A percentile compares a stretch with the other conserved stretches of the same genome.
Conservation (phyloP, 1,140 invertebrate genomes). For the Sitophilus oryzae region DNA sequence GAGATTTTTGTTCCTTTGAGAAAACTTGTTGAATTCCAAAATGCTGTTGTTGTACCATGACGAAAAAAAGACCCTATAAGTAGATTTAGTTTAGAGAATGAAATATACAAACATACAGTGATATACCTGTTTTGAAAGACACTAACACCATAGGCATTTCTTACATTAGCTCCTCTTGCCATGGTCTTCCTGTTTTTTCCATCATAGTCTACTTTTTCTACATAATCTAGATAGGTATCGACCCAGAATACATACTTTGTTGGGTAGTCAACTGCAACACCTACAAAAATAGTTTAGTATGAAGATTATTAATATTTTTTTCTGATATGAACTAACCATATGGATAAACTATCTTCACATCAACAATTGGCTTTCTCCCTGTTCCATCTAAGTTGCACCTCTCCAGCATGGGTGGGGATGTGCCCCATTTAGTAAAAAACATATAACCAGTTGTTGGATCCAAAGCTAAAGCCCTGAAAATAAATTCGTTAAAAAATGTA, state of each 20-base stretch:
- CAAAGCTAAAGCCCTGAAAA: slow-evolving; percentile 61
- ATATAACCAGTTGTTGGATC: slow-evolving; percentile 74
- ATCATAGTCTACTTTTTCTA: slow-evolving; percentile 66
- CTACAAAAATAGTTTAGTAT: slow-evolving; percentile 28
- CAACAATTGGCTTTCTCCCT: slow-evolving; percentile 50
- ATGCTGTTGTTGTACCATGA: slow-evolving; percentile 60
- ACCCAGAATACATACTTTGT: slow-evolving; percentile 71
- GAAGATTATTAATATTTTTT: background rate
- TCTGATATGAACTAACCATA: slow-evolving; percentile 9
- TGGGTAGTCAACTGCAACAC: slow-evolving; percentile 66
- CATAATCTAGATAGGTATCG: slow-evolving; percentile 68
- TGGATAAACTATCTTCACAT: slow-evolving; percentile 66
- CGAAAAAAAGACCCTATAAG: slow-evolving; percentile 55
- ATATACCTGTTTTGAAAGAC: slow-evolving; percentile 57
- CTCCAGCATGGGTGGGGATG: slow-evolving; percentile 55
- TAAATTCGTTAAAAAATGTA: background rate
- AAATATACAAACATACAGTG: background rate
- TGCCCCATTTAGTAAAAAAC: slow-evolving; percentile 73
- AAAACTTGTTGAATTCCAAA: slow-evolving; percentile 53
- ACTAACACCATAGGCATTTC: slow-evolving; percentile 62
- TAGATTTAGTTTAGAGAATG: background rate
- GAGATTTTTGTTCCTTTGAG: slow-evolving; percentile 42
- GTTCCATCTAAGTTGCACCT: slow-evolving; percentile 57
- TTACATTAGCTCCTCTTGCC: slow-evolving; percentile 55
- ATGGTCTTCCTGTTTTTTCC: slow-evolving; percentile 60